These are phyloP conservation scores for Bursaphelenchus mucronatus DNA, from an alignment of 1,140 invertebrate species.

Conservation along the genomic window DNA sequence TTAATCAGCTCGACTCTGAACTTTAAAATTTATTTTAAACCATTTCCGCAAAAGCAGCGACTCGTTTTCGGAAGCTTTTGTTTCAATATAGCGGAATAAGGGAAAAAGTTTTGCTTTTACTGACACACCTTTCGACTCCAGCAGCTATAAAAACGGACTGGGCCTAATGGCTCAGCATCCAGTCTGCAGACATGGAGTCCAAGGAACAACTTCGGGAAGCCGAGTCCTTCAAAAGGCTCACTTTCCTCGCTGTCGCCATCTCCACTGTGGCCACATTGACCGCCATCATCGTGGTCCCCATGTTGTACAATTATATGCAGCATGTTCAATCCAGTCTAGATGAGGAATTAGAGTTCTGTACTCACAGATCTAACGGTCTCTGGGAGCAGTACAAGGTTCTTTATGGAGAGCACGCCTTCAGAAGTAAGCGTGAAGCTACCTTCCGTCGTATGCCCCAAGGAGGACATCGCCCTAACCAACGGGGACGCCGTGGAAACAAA, in stretches of 20 bases:
- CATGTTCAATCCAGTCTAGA: slow-evolving; percentile 49
- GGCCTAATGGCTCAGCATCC: too few relatives aligned
- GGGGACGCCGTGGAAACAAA: not conserved
- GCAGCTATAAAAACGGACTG: too few relatives aligned
- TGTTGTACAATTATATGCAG: slow-evolving; percentile 56
- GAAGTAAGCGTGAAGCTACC: slow-evolving; percentile 1
- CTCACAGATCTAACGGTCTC: slow-evolving; percentile 46
- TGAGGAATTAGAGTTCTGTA: slow-evolving; percentile 52
- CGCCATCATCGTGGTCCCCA: slow-evolving; percentile 49
- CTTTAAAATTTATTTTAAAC: too few relatives aligned
- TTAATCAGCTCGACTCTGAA: too few relatives aligned
- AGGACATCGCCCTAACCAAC: not conserved
- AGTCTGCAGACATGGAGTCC: not conserved
- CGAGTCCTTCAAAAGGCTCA: slow-evolving; percentile 28
- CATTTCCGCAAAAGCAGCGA: too few relatives aligned
- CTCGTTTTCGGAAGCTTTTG: too few relatives aligned
- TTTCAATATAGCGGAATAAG: too few relatives aligned
- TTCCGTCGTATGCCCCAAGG: slow-evolving; percentile 6
- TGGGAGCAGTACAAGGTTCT: slow-evolving; percentile 38
- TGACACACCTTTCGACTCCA: too few relatives aligned
- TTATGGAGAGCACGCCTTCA: slow-evolving; percentile 4
- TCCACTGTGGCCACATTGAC: slow-evolving; percentile 52
- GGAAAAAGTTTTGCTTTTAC: too few relatives aligned
- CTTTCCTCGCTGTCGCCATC: slow-evolving; percentile 48
- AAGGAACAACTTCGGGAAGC: slow-evolving; percentile 25